Evolutionary conservation across 2,888 invertebrate genomes (phyloP).

Genomic region (Agapostemon virescens): DNA sequence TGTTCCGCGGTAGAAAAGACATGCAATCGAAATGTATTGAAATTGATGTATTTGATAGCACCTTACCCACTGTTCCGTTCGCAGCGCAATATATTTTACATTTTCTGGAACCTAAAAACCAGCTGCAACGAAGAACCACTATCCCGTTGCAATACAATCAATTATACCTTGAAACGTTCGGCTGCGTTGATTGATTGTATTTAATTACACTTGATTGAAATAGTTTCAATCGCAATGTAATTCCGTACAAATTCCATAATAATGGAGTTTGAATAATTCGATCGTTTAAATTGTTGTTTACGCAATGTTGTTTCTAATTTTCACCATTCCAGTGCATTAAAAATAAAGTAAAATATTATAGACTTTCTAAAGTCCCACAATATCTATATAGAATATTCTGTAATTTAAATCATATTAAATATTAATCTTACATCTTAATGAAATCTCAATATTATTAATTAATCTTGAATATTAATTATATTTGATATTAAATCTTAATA

Average conservation of each 20-base stretch:
- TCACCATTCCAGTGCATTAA: background rate
- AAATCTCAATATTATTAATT: too few species aligned
- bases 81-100: conserved; percentile 1
- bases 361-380: background rate
- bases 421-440: too few species aligned
- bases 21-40: conserved; percentile 13
- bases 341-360: background rate
- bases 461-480: too few species aligned
- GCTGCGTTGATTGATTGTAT: conserved; percentile 9
- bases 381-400: background rate
- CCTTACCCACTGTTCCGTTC: background rate
- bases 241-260: background rate
- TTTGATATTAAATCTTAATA: too few species aligned
- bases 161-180: background rate
- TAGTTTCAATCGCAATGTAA: background rate
- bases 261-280: background rate
- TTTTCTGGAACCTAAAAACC: conserved; percentile 6
- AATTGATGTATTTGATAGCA: conserved; percentile 11
- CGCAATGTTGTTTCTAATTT: background rate
- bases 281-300: background rate
- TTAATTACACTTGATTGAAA: conserved; percentile 15
- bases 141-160: background rate
- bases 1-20: background rate
- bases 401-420: too few species aligned
- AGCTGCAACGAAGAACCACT: background rate